Conservation (phyloP, 92 coral and sea anemone species). For the Epizoanthus illoricatus region DNA sequence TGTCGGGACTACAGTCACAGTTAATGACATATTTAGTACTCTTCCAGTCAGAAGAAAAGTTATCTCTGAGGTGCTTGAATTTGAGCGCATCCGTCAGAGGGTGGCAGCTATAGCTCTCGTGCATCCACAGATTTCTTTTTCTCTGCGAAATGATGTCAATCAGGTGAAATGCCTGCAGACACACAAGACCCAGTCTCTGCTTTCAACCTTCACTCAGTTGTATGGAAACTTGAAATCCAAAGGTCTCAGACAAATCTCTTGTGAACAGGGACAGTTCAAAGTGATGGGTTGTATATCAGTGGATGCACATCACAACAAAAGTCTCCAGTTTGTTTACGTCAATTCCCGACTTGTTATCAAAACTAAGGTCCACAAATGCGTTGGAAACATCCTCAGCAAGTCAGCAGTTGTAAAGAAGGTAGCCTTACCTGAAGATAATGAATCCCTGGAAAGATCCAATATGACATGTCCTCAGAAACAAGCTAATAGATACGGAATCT, state of each 20-base stretch:
- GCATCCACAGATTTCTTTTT: slow-evolving; percentile 79
- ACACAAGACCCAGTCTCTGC: slow-evolving; percentile 65
- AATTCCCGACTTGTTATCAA: slow-evolving; percentile 84
- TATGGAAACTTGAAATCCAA: slow-evolving; percentile 86
- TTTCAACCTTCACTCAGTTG: slow-evolving; percentile 83
- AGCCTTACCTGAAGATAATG: background rate
- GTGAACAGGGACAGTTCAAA: slow-evolving; percentile 51
- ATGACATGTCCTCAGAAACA: slow-evolving; percentile 55
- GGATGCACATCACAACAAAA: slow-evolving; percentile 71
- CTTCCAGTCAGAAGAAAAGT: slow-evolving; percentile 92
- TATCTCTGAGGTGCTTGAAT: slow-evolving; percentile 67
- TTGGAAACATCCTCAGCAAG: slow-evolving; percentile 62
- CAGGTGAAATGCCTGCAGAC: slow-evolving; percentile 80
- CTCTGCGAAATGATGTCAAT: slow-evolving; percentile 73
- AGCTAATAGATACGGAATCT: slow-evolving; percentile 74
- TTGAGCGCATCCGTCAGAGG: slow-evolving; percentile 84
- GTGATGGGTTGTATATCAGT: slow-evolving; percentile 73
- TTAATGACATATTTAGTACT: slow-evolving; percentile 69
- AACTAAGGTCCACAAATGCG: slow-evolving; percentile 86
- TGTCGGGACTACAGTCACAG: slow-evolving; percentile 82
- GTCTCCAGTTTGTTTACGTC: slow-evolving; percentile 82
- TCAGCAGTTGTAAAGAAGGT: slow-evolving; percentile 54
- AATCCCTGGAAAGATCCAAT: background rate
- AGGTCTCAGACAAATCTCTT: slow-evolving; percentile 58
- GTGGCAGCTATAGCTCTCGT: slow-evolving; percentile 81